phyloP scores from a whole-genome alignment of 2,888 invertebrate genomes.

The Melanostoma mellinum region DNA sequence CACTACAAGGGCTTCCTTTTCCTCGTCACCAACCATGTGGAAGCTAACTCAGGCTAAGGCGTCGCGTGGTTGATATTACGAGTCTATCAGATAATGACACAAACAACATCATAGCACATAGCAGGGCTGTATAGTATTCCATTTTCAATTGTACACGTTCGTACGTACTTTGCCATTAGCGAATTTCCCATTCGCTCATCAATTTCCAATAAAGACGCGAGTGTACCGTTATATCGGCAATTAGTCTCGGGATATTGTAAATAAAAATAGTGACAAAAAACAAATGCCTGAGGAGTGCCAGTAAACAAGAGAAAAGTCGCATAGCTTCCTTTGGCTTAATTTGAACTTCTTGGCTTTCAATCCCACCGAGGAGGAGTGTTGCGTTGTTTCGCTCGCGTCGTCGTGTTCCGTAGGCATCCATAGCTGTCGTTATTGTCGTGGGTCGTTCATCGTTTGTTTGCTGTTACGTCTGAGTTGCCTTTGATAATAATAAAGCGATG shows the following conservation, averaged over 20 bases:
- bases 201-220: constrained; percentile 56
- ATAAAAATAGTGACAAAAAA: constrained; percentile 1
- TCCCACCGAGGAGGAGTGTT: constrained; percentile 1
- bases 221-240: constrained; percentile 44
- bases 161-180: not conserved
- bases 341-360: constrained; percentile 28
- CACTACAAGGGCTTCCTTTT: constrained; percentile 63
- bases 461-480: constrained; percentile 26
- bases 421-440: not conserved
- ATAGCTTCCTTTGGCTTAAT: constrained; percentile 21
- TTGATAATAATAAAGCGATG: constrained; percentile 45
- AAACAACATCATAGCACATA: constrained; percentile 20
- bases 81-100: not conserved
- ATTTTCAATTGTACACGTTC: constrained; percentile 24
- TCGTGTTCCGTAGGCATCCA: not conserved
- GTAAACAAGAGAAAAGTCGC: constrained; percentile 18
- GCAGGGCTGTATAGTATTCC: constrained; percentile 3
- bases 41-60: constrained; percentile 24
- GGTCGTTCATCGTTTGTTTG: constrained; percentile 6
- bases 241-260: constrained; percentile 46
- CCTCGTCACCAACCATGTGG: not conserved
- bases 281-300: constrained; percentile 56
- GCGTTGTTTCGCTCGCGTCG: not conserved
- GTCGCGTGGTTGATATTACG: not conserved
- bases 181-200: constrained; percentile 49